These are phyloP conservation scores for Tetraneura akinire DNA, from an alignment of 1,140 invertebrate genomes.

Conservation along the genomic window DNA sequence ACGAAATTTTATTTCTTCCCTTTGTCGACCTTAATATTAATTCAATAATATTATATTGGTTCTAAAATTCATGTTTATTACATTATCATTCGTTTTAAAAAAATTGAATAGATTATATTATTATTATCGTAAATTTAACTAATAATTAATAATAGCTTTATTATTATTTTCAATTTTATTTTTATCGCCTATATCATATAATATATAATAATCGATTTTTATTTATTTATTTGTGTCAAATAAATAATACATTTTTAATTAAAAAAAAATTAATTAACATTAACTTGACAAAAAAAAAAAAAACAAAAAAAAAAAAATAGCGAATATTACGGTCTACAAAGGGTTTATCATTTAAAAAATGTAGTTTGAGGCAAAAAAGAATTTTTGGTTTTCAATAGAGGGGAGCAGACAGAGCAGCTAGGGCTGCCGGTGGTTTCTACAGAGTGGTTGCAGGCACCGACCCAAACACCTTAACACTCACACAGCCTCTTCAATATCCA, in stretches of 20 bases:
- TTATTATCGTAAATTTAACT: no score
- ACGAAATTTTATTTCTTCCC: conserved; percentile 1
- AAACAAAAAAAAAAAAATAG: no score
- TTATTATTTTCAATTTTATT: no score
- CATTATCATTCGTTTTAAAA: background rate
- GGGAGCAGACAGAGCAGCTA: conserved; percentile 70
- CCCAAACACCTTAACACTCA: conserved; percentile 68
- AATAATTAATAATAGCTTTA: no score
- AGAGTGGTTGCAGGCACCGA: conserved; percentile 76
- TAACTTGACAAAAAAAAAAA: no score
- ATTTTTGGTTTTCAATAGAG: conserved; percentile 55
- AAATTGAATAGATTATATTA: background rate
- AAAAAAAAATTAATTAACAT: no score
- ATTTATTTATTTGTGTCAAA: no score
- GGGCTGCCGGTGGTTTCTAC: conserved; percentile 74
- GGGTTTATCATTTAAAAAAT: conserved; percentile 33
- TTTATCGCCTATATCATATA: no score
- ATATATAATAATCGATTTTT: no score
- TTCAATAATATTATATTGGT: conserved; percentile 1
- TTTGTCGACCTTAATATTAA: conserved; percentile 16
- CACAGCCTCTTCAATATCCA: conserved; percentile 59
- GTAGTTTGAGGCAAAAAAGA: conserved; percentile 47
- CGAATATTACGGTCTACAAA: background rate
- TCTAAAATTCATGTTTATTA: background rate
- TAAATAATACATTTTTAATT: no score